Evolutionary conservation across 2,888 invertebrate genomes (phyloP), one percentile per base, ranked within the genome.

Genomic region (Hirtodrosophila cameraria): DNA sequence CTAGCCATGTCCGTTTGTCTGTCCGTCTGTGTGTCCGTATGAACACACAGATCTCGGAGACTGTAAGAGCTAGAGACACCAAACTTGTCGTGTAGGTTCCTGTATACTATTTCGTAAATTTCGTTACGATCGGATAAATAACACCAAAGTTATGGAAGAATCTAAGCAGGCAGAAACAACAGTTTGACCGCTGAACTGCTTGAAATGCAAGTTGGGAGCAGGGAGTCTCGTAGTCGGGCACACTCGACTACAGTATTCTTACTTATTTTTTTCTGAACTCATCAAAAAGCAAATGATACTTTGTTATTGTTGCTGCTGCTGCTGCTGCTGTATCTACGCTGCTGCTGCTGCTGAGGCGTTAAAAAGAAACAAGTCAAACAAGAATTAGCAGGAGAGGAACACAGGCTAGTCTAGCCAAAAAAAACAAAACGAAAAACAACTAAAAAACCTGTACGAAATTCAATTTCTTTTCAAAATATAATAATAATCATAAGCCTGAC

Each of bases 321-420:
- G 27, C 3, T 11, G 36, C 8, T 23, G 41, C 1, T 16, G 42
- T n/a, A n/a, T n/a, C n/a, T n/a, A 3, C 15, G 33, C 13, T 15
- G 3, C 7, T 33, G 33, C 2, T 33, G 33, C 25, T 36, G 42
- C n/a, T 15, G 16, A 16, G 30, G 23, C 31, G 23, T 33, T 58
- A 52, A 62, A 43, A 81, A 62, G 41, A 81, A 79, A 81, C 84
- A 60, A 71, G 81, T 84, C 54, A 55, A 46, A 81, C 81, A 23
- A 65, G 81, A 81, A 64, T 55, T 38, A 4, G 30, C 36, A 25
- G 45, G 11, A 41, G 46, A n/a, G 42, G 16, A 45, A 15, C 28
- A 23, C 49, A 28, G 20, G 20, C 3, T n/a, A 20, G 28, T 30
- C 23, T 42, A 25, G 39, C 48, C 31, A 12, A 46, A 46, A 38